phyloP scores from a whole-genome alignment of 2,797 vertebrate species.

The Halcyon chelicuti region DNA sequence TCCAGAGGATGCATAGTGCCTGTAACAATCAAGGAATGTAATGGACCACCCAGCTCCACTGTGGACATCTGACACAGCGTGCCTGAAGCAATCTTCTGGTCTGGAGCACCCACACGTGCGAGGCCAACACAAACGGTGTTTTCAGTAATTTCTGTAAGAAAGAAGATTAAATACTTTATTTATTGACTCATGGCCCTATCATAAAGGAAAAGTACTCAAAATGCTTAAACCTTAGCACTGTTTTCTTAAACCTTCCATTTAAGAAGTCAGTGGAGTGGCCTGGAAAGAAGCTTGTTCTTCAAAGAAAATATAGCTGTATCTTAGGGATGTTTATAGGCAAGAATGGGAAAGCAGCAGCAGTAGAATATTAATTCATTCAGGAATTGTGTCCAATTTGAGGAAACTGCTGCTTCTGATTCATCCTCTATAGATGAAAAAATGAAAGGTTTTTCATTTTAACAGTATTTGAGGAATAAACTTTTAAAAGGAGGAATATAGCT shows the following conservation, averaged over 20 bases:
- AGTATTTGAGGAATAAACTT: neutral
- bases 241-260: neutral
- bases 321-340: neutral
- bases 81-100: conserved; percentile 86
- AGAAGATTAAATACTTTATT: neutral
- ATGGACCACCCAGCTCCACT: conserved; percentile 87
- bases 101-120: conserved; percentile 88
- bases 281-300: neutral
- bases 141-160: conserved; percentile 85
- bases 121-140: conserved; percentile 91
- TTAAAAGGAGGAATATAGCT: neutral
- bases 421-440: neutral
- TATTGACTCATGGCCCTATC: neutral
- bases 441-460: neutral
- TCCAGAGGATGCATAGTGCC: conserved; percentile 92
- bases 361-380: neutral
- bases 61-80: conserved; percentile 85
- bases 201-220: neutral
- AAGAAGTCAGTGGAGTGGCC: neutral
- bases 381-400: neutral
- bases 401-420: neutral
- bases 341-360: neutral
- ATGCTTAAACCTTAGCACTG: neutral
- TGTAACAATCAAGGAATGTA: conserved; percentile 92
- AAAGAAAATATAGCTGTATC: neutral